Base-by-base conservation (phyloP, 2,113 vertebrate genomes). In the Chaetura pelagica region DNA sequence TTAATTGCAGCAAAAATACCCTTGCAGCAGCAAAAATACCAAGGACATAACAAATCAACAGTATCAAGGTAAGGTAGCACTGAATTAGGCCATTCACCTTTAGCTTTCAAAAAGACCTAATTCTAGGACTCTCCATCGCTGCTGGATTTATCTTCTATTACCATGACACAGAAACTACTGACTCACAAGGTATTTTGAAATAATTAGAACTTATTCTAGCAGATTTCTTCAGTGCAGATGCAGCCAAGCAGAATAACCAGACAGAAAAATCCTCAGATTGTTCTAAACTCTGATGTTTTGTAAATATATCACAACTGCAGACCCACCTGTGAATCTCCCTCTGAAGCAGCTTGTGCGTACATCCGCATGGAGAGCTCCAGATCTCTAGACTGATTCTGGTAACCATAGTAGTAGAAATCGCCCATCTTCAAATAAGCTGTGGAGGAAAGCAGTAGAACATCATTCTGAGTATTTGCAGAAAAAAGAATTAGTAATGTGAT, bases 401-500 rank as follows among this genome's bases (percentile, higher is more conserved):
- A 97, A 55, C 98, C 98, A 7, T 98, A 98, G 83, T 98, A 98
- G 96, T 99, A 99, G 95, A 98, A 98, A 95, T 99, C 99, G 4
- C 99, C 99, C 98, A 99, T 99, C 97, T 98, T 99, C 97, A 99
- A 96, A 94, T 99, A 98, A 34, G 98, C 99, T 99, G 95, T 57
- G 79, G 79, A 91, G 93, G 38, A 84, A 89, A 86, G 4, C 51
- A 87, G 51, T 3, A 80, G 19, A 29, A 78, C 12, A 49, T 18
- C 1, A 48, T 58, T 94, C 58, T 57, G 15, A 83, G 10, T 35
- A 54, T 26, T 62, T 51, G 22, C 7, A 69, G 26, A 75, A 66
- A 76, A 69, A 73, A 5, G 21, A 68, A 57, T 15, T 68, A 19
- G n/a, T 54, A 55, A 42, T 38, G 30, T 54, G 27, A 78, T 32